Conservation (phyloP, 1,140 invertebrate genomes). For the Drosophila nasuta region DNA sequence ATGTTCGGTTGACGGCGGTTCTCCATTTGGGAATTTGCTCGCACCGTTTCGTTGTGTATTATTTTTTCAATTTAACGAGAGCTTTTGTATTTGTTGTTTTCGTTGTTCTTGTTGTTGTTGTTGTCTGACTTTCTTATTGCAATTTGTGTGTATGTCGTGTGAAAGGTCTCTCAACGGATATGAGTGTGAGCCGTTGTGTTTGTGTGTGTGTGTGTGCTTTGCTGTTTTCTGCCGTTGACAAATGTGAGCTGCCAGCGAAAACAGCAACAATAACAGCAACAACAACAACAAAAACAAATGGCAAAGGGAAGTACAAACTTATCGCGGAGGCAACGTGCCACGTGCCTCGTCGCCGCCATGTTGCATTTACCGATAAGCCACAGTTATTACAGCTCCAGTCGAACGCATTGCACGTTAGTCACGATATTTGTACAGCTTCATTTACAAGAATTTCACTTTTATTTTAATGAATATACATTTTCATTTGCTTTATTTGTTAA, state of each 20-base stretch:
- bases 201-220: constrained; percentile 14
- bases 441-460: neutral
- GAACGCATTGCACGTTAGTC: constrained; percentile 17
- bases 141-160: constrained; percentile 27
- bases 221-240: constrained; percentile 45
- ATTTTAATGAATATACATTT: neutral
- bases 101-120: constrained; percentile 6
- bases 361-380: constrained; percentile 61
- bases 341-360: constrained; percentile 55
- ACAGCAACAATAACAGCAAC: constrained; percentile 5
- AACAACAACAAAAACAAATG: constrained; percentile 4
- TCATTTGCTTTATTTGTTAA: neutral
- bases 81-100: constrained; percentile 9
- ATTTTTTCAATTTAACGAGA: constrained; percentile 64
- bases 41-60: constrained; percentile 26
- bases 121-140: constrained; percentile 34
- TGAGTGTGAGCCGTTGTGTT: neutral
- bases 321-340: constrained; percentile 22
- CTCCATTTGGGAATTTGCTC: constrained; percentile 19
- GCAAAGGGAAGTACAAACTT: constrained; percentile 26
- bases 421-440: constrained; percentile 2
- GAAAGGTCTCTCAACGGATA: constrained; percentile 16
- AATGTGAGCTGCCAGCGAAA: constrained; percentile 37
- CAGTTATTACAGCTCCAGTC: constrained; percentile 17
- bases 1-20: constrained; percentile 8